Percentiles rank a stretch among this genome's conserved stretches.
phyloP scores from a whole-genome alignment of 2,888 invertebrate genomes.

The Pristionchus fissidentatus region DNA sequence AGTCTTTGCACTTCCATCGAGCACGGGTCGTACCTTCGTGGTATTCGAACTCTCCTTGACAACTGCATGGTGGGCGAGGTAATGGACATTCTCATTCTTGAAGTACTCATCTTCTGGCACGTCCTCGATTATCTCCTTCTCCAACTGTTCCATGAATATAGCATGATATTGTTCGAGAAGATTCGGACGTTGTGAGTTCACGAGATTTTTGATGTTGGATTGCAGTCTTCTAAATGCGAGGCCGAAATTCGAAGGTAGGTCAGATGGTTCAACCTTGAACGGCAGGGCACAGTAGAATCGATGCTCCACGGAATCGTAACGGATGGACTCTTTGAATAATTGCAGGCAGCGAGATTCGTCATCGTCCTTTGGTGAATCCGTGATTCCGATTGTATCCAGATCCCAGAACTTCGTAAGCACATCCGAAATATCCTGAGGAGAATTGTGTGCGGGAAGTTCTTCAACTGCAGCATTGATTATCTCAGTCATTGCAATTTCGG shows the following conservation, averaged over 20 bases:
- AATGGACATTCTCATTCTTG: background rate
- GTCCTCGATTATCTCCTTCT: slow-evolving; percentile 48
- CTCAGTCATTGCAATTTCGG: too few species aligned
- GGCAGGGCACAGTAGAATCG: slow-evolving; percentile 36
- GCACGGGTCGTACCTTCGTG: slow-evolving; percentile 52
- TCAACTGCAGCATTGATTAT: background rate
- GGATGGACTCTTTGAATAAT: slow-evolving; percentile 1
- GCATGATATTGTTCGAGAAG: slow-evolving; percentile 26
- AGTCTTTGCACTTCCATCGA: slow-evolving; percentile 51
- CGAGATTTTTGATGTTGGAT: background rate
- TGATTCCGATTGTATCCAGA: slow-evolving; percentile 42
- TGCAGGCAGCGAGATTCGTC: background rate
- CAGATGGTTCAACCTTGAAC: background rate
- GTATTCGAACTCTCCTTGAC: slow-evolving; percentile 47
- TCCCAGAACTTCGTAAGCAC: too few species aligned
- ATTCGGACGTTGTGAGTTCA: background rate
- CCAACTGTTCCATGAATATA: slow-evolving; percentile 39
- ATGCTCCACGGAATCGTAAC: background rate
- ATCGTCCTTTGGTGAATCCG: too few species aligned
- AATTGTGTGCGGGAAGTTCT: background rate
- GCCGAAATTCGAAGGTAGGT: slow-evolving; percentile 33
- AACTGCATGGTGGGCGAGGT: slow-evolving; percentile 50
- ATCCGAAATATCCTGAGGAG: too few species aligned
- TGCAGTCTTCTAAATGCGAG: slow-evolving; percentile 4
- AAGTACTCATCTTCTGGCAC: slow-evolving; percentile 12